phyloP scores from a whole-genome alignment of 2,888 invertebrate genomes.

The Hirudinaria manillensis region DNA sequence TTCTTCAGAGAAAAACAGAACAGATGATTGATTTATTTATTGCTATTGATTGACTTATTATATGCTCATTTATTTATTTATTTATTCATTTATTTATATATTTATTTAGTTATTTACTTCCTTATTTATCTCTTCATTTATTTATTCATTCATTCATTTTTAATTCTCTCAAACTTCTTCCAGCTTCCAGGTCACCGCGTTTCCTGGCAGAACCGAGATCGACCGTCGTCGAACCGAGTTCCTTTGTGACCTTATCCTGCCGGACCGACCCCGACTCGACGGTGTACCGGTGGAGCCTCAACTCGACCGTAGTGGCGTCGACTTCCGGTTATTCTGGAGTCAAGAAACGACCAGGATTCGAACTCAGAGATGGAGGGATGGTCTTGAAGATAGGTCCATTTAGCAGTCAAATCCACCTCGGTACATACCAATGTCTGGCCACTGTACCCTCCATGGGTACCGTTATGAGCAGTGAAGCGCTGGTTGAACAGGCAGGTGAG shows the following conservation, averaged over 20 bases:
- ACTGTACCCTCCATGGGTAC: background rate
- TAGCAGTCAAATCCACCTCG: background rate
- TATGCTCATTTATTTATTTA: background rate
- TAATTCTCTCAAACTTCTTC: background rate
- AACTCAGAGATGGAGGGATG: slow-evolving; percentile 4
- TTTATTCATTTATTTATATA: no score
- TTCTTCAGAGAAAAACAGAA: background rate
- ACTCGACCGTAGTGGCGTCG: background rate
- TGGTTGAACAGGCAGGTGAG: background rate
- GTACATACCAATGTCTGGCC: slow-evolving; percentile 1
- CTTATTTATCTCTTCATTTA: no score
- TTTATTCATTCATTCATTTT: background rate
- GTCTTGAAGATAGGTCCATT: slow-evolving; percentile 1
- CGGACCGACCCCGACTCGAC: background rate
- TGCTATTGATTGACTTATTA: background rate
- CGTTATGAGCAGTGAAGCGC: background rate
- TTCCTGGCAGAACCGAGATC: background rate
- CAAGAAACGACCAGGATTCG: background rate
- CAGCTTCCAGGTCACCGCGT: background rate
- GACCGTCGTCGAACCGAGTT: background rate
- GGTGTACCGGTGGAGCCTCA: slow-evolving; percentile 4
- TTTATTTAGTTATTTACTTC: no score
- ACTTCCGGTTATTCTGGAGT: background rate
- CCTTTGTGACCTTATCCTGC: background rate
- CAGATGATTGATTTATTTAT: no score